phyloP scores from a whole-genome alignment of 2,797 vertebrate genomes.

The Lagodon rhomboides region DNA sequence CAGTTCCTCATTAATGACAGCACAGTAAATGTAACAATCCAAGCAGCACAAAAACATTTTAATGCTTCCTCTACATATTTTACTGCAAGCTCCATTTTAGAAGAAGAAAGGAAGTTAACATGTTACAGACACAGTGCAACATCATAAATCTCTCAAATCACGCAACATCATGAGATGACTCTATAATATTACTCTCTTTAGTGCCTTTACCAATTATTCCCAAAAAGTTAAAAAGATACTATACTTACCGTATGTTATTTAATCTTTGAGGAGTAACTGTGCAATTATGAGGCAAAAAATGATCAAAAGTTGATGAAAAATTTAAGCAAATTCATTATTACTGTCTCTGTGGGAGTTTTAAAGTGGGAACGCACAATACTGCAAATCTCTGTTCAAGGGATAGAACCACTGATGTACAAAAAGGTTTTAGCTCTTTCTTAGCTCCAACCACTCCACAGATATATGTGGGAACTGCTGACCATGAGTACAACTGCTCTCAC shows the following conservation, averaged over 20 bases:
- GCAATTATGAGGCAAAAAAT: neutral
- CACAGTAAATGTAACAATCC: neutral
- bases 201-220: neutral
- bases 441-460: neutral
- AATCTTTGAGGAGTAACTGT: neutral
- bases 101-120: neutral
- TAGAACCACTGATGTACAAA: slow-evolving; percentile 11
- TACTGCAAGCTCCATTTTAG: neutral
- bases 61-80: neutral
- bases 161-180: neutral
- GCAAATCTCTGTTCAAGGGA: neutral
- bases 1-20: too few species aligned
- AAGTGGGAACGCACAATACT: slow-evolving; percentile 8
- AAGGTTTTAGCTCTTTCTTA: neutral
- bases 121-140: neutral
- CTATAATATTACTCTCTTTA: too few species aligned
- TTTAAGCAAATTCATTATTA: too few species aligned
- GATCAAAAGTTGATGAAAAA: too few species aligned
- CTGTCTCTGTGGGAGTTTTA: neutral
- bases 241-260: neutral
- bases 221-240: neutral
- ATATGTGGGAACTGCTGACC: neutral
- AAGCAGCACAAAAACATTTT: neutral
- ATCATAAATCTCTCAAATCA: neutral
- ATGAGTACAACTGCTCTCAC: neutral